These are phyloP conservation scores for Xiphorhynchus erythropygius DNA, from an alignment of 2,797 vertebrate genomes.

Conservation along the genomic window DNA sequence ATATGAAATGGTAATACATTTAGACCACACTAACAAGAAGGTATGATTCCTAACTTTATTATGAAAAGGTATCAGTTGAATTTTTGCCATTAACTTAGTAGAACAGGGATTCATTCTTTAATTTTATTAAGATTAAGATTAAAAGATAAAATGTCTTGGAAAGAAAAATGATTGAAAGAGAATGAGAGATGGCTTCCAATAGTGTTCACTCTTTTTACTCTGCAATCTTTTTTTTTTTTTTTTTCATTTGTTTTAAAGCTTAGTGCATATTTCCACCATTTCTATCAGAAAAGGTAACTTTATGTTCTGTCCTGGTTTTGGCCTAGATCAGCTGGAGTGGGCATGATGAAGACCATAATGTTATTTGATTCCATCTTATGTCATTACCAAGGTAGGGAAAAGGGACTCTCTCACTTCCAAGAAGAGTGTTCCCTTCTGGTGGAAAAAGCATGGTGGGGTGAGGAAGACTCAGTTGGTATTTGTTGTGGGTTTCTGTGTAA, in stretches of 20 bases:
- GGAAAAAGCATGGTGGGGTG: neutral
- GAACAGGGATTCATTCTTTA: neutral
- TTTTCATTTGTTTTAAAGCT: neutral
- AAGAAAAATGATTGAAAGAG: accelerated
- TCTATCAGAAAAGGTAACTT: neutral
- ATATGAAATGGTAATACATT: neutral
- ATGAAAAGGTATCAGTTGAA: neutral
- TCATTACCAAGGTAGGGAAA: neutral
- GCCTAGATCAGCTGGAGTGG: neutral
- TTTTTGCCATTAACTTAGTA: neutral
- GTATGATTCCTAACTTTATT: neutral
- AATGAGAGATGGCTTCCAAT: neutral
- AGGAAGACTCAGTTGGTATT: neutral
- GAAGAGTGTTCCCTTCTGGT: neutral
- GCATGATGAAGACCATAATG: neutral
- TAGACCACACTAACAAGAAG: neutral
- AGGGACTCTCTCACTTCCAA: neutral
- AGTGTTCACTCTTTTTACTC: neutral
- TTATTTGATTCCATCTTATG: accelerated
- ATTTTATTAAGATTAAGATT: neutral
- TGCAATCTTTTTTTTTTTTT: accelerated
- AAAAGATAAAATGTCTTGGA: neutral
- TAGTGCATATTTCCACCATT: neutral
- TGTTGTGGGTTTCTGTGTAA: neutral
- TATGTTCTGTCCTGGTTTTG: neutral